Conservation (phyloP, 1,140 invertebrate species). For the Pentalonia nigronervosa region DNA sequence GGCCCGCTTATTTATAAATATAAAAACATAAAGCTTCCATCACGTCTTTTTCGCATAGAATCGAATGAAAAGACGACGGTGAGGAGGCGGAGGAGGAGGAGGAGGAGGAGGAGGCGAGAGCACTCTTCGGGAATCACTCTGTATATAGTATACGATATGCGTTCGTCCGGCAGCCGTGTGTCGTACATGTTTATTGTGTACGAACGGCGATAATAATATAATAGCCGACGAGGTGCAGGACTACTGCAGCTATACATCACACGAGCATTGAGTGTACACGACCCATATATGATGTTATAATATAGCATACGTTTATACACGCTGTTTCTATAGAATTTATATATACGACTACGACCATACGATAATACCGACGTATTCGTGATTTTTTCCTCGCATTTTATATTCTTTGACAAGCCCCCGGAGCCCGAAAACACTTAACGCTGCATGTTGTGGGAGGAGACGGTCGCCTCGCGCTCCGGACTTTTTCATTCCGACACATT, state of each 20-base stretch:
- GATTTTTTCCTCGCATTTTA: background rate
- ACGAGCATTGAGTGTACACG: background rate
- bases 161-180: background rate
- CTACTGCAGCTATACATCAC: background rate
- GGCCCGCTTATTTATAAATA: background rate
- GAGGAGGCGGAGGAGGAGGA: too few relatives aligned
- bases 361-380: slow-evolving; percentile 1
- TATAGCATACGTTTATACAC: background rate
- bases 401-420: slow-evolving; percentile 36
- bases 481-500: slow-evolving; percentile 55
- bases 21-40: too few relatives aligned
- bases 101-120: background rate
- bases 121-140: background rate
- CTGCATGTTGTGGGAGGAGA: slow-evolving; percentile 44
- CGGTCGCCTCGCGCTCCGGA: background rate
- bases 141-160: background rate
- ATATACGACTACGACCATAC: background rate
- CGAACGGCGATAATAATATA: slow-evolving; percentile 7
- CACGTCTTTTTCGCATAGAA: background rate
- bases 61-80: background rate
- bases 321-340: background rate
- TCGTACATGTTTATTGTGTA: background rate
- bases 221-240: background rate
- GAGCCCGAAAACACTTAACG: slow-evolving; percentile 51
- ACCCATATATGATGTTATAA: background rate